Base-by-base conservation (phyloP, 1,140 invertebrate species). In the Marisa cornuarietis region DNA sequence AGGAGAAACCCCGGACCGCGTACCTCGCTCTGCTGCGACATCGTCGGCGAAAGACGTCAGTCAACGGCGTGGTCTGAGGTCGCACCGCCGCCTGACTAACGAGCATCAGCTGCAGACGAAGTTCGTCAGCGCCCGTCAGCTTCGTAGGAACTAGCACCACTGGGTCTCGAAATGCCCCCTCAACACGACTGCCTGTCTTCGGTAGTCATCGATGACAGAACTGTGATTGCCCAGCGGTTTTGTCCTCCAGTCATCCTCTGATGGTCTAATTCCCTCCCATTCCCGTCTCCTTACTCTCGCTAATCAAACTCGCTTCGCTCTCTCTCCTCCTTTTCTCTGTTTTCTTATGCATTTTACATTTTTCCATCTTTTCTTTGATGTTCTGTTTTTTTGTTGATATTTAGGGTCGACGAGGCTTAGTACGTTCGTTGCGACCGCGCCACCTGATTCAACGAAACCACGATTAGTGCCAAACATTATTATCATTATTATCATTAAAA, bases 361-460 rank as follows among this genome's bases (percentile, higher is more conserved):
- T 65, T 58, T 76, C n/a, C 63, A 24, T 76, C 13, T 63, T 76
- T 58, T 76, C 51, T 31, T 66, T 65, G 52, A 31, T 42, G 4
- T n/a, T 8, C 61, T 76, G 51, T 24, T 51, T 76, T 22, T 1
- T 24, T 13, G 22, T 42, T 42, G 31, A 0, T 6, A 6, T 42
- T 42, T 42, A 42, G 31, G 31, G 31, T 42, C 31, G 31, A 42
- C 6, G n/a, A n/a, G n/a, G n/a, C n/a, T n/a, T n/a, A n/a, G n/a
- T n/a, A n/a, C n/a, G 31, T 6, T 42, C 31, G 6, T 2, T 42
- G 31, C 31, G 31, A 42, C 0, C 31, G 0, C 31, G 0, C 31
- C 31, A 42, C 31, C 31, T 42, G 31, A 42, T 42, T 42, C 31
- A 42, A 6, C 31, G 6, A 42, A 42, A 42, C 31, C 31, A 42